These are phyloP conservation scores for Polydrusus cervinus DNA, from an alignment of 2,888 invertebrate species.

Conservation along the genomic window DNA sequence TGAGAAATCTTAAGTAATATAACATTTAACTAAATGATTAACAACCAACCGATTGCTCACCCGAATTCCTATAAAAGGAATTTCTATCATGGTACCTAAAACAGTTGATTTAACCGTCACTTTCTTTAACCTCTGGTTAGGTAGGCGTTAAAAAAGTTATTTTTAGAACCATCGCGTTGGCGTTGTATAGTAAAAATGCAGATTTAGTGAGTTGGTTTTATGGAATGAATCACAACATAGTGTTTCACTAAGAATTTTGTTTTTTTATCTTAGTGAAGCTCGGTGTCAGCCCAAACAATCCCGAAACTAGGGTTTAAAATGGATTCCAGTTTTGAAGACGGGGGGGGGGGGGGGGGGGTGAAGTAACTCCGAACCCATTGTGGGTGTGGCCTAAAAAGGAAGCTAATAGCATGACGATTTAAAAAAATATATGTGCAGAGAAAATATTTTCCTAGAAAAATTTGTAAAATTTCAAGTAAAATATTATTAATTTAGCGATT, in stretches of 20 bases:
- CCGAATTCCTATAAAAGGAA: slow-evolving; percentile 46
- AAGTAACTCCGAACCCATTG: too few species aligned
- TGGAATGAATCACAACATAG: slow-evolving; percentile 39
- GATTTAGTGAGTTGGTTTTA: slow-evolving; percentile 41
- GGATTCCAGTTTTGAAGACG: too few species aligned
- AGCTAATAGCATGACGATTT: too few species aligned
- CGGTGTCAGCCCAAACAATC: too few species aligned
- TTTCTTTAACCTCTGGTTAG: slow-evolving; percentile 49
- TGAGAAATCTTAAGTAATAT: slow-evolving; percentile 44
- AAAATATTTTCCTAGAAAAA: too few species aligned
- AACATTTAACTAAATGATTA: slow-evolving; percentile 48
- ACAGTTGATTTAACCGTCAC: slow-evolving; percentile 44
- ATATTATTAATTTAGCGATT: too few species aligned
- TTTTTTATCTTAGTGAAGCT: too few species aligned
- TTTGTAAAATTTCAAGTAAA: too few species aligned
- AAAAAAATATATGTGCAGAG: too few species aligned
- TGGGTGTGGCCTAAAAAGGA: too few species aligned
- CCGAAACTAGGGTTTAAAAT: too few species aligned
- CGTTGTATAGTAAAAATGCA: slow-evolving; percentile 37
- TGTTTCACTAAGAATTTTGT: neutral
- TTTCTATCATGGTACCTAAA: slow-evolving; percentile 46
- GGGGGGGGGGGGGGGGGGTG: too few species aligned
- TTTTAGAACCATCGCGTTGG: slow-evolving; percentile 31
- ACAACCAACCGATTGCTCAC: slow-evolving; percentile 47
- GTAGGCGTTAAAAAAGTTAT: slow-evolving; percentile 40